Base-by-base conservation (phyloP, 2,888 invertebrate genomes). In the Orchesella flavescens region DNA sequence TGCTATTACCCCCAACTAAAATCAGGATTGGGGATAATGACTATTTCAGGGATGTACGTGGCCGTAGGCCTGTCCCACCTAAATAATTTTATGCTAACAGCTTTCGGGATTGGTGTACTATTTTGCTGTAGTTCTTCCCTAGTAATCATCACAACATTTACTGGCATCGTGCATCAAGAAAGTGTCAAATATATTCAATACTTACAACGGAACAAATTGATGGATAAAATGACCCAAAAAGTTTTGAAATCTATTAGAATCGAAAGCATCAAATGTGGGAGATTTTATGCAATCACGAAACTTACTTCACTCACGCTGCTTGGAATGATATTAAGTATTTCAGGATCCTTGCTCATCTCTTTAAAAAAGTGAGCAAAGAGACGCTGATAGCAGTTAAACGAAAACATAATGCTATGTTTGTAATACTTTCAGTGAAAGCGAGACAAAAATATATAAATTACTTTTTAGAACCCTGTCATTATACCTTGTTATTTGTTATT, bases 261-360 rank as follows among this genome's bases (percentile, higher is more conserved):
- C 19, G 49, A 53, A 23, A 53, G 21, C 2, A 15, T 69, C 2
- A n/a, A 53, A 21, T 13, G 23, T 24, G 69, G 69, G 5, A 13
- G 43, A 1, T 69, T 49, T 21, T 53, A 53, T n/a, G 53, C 21
- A 1, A 53, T 69, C 2, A 17, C 49, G 7, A 53, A 15, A 10
- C 12, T 69, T 23, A 69, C 69, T 19, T 23, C 69, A 23, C 13
- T 69, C 5, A 69, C 69, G 21, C 15, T 69, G 1, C 21, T 69
- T 1, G 69, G 69, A 13, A 19, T 69, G 3, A 23, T 53, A 1
- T 23, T 23, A 2, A 69, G 23, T 23, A 17, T 53, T 12, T 15
- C 53, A 4, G 49, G 21, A 5, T 53, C 49, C 1, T 21, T 69
- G 1, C 23, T 69, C 1, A 21, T 69, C 2, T 69, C 69, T 5